Conservation (phyloP, 2,797 vertebrate genomes). For the Sebastes kiyomatsui region DNA sequence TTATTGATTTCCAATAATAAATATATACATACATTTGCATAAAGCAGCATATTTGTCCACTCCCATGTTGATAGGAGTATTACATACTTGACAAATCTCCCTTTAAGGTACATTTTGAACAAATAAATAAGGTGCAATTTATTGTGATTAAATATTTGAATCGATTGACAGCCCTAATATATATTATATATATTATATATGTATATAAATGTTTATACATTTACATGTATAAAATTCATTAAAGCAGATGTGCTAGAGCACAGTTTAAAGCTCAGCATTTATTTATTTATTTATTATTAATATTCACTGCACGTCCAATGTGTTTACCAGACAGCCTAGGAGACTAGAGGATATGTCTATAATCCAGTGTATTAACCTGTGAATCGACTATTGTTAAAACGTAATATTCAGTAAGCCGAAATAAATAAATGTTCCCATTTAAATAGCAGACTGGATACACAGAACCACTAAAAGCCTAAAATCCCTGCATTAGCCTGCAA, state of each 20-base stretch:
- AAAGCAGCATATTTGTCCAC: no score
- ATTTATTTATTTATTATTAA: not conserved
- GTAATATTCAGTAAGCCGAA: slow-evolving; percentile 29
- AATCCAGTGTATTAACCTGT: slow-evolving; percentile 35
- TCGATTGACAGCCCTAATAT: no score
- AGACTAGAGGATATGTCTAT: not conserved
- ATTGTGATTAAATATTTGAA: no score
- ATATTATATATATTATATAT: no score
- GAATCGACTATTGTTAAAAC: slow-evolving; percentile 25
- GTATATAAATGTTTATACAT: not conserved
- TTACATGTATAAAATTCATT: not conserved
- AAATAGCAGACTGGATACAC: not conserved
- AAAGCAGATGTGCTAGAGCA: not conserved
- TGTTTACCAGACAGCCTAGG: slow-evolving; percentile 14
- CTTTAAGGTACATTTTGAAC: no score
- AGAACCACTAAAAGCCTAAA: not conserved
- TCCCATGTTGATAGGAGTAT: no score
- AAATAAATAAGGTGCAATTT: no score
- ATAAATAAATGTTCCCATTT: slow-evolving; percentile 12
- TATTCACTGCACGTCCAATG: slow-evolving; percentile 17
- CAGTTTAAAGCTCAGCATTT: not conserved
- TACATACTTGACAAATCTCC: no score
- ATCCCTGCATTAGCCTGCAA: slow-evolving; percentile 19
- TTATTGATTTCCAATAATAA: no score
- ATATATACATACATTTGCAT: no score